Base-by-base conservation (phyloP, 2,888 invertebrate species). In the Exocentrus adspersus region DNA sequence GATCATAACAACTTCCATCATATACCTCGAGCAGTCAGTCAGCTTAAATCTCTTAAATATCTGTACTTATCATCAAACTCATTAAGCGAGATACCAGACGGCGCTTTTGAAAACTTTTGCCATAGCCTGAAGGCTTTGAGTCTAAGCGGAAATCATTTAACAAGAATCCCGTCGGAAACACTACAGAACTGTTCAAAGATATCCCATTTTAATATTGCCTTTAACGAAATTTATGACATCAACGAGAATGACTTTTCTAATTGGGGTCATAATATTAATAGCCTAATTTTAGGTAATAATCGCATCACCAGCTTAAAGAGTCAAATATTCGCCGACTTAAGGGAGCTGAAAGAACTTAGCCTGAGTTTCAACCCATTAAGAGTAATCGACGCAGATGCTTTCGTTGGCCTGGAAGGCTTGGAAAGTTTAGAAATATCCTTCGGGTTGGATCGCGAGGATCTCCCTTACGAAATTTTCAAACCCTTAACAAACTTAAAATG, bases 361-460 rank as follows among this genome's bases (percentile, higher is more conserved):
- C 84, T 97, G 70, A 95, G 95, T 79, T 95, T 96, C 83, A 97
- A 97, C 82, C 91, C 93, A 77, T 87, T 97, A 68, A 89, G 90
- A 74, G 90, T 91, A 77, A 88, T 97, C 71, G 92, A 94, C 78
- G 88, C 90, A 20, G 88, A 92, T 77, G 91, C 94, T 14, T 94
- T 96, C 79, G 86, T 87, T 62, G 92, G 92, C 74, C 86, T 95
- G 63, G 89, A 91, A 30, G 87, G 88, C 56, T 83, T 96, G 54
- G 92, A 93, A 81, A 92, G 92, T 66, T 84, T 96, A 37, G 95
- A 95, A 81, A 87, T 95, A 56, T 94, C 95, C 67, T 94, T 94
- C 75, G 92, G 93, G 17, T 89, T 94, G 48, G 91, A 92, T 72
- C 90, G 91, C 12, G 93, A 93, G 71, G 87, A 89, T 76, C 89